Base-by-base conservation (phyloP, 2,888 invertebrate genomes). In the Autographa gamma region DNA sequence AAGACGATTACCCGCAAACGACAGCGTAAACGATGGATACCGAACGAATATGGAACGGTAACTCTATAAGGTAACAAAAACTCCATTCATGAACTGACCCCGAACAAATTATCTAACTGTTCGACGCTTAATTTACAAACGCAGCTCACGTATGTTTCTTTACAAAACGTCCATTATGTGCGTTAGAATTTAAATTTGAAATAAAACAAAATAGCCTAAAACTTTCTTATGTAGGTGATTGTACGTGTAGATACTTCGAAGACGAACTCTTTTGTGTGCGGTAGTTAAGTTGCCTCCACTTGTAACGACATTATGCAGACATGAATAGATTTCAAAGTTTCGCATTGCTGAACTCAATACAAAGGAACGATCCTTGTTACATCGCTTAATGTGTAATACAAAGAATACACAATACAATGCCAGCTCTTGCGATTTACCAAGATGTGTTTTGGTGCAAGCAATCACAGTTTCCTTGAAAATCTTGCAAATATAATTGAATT, bases 91-190 rank as follows among this genome's bases (percentile, higher is more conserved):
- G 86, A 79, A 81, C 84, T 87, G 90, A 90, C 90, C 89, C 83
- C 85, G 76, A 88, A 84, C 80, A 90, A 91, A 91, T 92, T 89
- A 92, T 91, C 90, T 92, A 93, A 92, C 93, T 93, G 93, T 90
- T 87, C 82, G 86, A 87, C 87, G 88, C 88, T 88, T 84, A 89
- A 91, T 90, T 91, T 88, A 74, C 82, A 78, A 86, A 85, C 73
- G 73, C 88, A 85, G 75, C 81, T 84, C 90, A 90, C 89, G 87
- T 89, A 85, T 85, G 86, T 80, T 80, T 77, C 80, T 83, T 82
- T 81, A 89, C 87, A 90, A 88, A 85, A 84, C 84, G 76, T 75
- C 83, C 71, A 87, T 88, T 87, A 87, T 84, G 77, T 71, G 74
- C 80, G 78, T 81, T 85, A 77, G 71, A 86, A 84, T 87, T 86